A percentile compares a stretch with the other conserved stretches of the same genome.
Evolutionary conservation across 2,888 invertebrate species (phyloP).

Genomic region (Tryphoninae sp.): DNA sequence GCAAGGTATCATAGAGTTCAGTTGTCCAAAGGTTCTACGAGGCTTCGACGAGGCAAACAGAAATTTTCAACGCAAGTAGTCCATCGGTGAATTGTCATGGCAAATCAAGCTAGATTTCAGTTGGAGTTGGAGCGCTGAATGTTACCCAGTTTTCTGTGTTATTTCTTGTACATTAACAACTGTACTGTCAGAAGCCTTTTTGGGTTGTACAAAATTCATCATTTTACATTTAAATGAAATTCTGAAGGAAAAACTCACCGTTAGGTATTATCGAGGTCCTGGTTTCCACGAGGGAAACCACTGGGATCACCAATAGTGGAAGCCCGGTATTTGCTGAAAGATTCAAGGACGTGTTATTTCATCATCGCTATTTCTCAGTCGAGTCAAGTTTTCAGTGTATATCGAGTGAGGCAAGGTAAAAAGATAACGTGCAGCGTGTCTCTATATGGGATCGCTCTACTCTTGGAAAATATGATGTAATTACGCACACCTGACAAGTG

Average conservation of each 20-base stretch:
- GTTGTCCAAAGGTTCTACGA: not conserved
- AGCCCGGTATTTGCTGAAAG: slow-evolving; percentile 71
- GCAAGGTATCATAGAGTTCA: not conserved
- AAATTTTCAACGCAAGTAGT: not conserved
- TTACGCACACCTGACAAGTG: slow-evolving; percentile 7
- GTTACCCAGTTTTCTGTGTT: too few relatives aligned
- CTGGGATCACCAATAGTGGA: slow-evolving; percentile 74
- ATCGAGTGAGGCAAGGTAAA: not conserved
- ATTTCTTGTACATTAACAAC: too few relatives aligned
- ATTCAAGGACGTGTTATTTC: slow-evolving; percentile 49
- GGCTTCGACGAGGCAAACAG: not conserved
- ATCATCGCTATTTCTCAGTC: slow-evolving; percentile 14
- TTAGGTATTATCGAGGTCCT: slow-evolving; percentile 75
- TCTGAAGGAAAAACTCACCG: slow-evolving; percentile 71
- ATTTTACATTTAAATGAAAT: not conserved
- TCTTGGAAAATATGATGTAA: slow-evolving; percentile 13
- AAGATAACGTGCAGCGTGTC: not conserved
- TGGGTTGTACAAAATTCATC: too few relatives aligned
- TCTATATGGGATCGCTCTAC: not conserved
- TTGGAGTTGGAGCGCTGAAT: too few relatives aligned
- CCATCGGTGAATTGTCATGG: too few relatives aligned
- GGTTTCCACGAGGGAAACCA: slow-evolving; percentile 77
- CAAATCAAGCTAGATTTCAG: too few relatives aligned
- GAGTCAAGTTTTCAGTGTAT: slow-evolving; percentile 3
- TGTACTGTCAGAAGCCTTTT: not conserved